A percentile compares a stretch with the other conserved stretches of the same genome.
These are phyloP conservation scores for Colostygia pectinataria DNA, from an alignment of 2,888 invertebrate genomes.

Conservation along the genomic window DNA sequence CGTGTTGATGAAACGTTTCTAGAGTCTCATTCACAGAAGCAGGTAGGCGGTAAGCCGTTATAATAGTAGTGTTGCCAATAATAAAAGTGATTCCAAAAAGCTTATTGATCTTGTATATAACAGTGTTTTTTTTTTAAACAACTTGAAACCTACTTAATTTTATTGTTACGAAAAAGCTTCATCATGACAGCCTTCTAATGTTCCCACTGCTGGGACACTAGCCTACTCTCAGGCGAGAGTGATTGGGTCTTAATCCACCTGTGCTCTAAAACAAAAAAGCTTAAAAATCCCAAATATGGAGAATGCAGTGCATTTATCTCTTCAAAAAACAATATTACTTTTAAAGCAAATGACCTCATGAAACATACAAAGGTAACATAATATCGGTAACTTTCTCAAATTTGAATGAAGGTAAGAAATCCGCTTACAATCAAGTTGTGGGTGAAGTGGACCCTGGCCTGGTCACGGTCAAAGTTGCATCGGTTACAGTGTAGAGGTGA, in stretches of 20 bases:
- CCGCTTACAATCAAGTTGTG: conserved; percentile 17
- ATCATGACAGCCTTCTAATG: no score
- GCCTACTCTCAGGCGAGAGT: no score
- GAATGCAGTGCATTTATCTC: no score
- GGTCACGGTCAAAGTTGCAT: conserved; percentile 29
- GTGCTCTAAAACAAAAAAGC: neutral
- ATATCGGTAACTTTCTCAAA: conserved; percentile 20
- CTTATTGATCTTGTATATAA: neutral
- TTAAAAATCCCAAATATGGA: neutral
- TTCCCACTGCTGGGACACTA: no score
- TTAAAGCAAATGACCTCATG: neutral
- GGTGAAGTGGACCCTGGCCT: conserved; percentile 21
- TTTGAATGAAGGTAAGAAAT: conserved; percentile 21
- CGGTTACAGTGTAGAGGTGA: conserved; percentile 17
- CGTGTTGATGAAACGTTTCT: no score
- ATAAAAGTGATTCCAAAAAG: conserved; percentile 1
- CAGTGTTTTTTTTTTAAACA: no score
- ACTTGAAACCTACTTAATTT: no score
- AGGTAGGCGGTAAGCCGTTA: conserved; percentile 34
- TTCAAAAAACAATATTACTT: no score
- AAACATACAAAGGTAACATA: conserved; percentile 6
- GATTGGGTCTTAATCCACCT: no score
- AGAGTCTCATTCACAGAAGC: conserved; percentile 35
- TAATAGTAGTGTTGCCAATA: conserved; percentile 1
- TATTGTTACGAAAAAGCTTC: no score